Evolutionary conservation across 2,113 vertebrate genomes (phyloP).

Genomic region (Petrocephalus zakoni): DNA sequence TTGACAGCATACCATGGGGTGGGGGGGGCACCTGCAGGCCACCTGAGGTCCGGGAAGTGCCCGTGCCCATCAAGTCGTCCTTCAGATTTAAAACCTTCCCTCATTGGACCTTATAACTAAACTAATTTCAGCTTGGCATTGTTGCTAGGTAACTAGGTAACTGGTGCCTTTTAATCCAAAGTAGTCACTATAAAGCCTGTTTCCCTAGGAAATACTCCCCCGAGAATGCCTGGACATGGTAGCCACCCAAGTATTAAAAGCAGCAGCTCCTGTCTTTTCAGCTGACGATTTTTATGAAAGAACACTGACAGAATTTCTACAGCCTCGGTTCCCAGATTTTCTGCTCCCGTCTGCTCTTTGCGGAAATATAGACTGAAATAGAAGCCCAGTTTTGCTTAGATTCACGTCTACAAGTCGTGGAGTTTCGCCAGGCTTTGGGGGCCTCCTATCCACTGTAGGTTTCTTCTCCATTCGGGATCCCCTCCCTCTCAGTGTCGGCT

Average conservation of each 20-base stretch:
- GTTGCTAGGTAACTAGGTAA: background rate
- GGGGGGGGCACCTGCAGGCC: conserved; percentile 15
- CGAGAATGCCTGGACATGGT: background rate
- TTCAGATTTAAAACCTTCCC: background rate
- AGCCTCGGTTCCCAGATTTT: background rate
- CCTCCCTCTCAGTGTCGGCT: background rate
- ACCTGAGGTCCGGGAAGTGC: conserved; percentile 12
- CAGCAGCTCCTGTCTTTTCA: background rate
- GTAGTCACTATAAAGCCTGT: background rate
- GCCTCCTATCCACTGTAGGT: background rate
- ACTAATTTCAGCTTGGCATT: background rate
- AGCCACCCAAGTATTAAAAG: background rate
- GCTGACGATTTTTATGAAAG: background rate
- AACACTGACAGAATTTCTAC: background rate
- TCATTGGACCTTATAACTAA: background rate
- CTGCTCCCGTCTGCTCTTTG: background rate
- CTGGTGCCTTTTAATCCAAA: background rate
- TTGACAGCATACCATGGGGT: conserved; percentile 1
- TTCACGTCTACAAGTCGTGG: no score
- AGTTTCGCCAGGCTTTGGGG: no score
- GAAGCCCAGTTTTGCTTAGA: background rate
- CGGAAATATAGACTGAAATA: background rate
- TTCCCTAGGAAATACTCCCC: background rate
- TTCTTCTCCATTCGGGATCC: background rate
- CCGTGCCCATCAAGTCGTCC: background rate